Base-by-base conservation (phyloP, 53 echinoderm and acorn worm species). In the Temnopleurus reevesii region DNA sequence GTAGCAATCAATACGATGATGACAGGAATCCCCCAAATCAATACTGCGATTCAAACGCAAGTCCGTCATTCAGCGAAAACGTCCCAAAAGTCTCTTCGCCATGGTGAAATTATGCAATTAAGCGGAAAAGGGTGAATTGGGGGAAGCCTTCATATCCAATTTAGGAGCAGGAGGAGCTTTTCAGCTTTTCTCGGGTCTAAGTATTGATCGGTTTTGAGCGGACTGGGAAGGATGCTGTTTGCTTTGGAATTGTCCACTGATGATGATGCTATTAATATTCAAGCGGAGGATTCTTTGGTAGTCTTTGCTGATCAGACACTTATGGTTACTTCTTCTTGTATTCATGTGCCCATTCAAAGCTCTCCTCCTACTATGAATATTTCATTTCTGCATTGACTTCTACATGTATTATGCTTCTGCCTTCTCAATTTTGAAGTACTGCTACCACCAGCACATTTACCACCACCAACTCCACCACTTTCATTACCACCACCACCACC, bases 221-320 rank as follows among this genome's bases (percentile, higher is more conserved):
- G 33, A 49, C 28, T 26, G 35, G 47, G 55, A 55, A 55, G 55
- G 41, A 26, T 13, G 18, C 33, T 83, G 55, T 83, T 83, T 83
- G 23, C 83, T 31, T 36, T 53, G 55, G 55, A 83, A 83, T 83
- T 36, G 83, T 53, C 83, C 29, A 6, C 49, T 55, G 83, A 83
- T 83, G 83, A 83, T 83, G 83, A 83, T 83, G 83, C 35, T 55
- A 83, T 83, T 83, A 83, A 83, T 53, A 83, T 83, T 36, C 47
- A 13, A 54, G 35, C 53, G 4, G 57, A 49, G 25, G 10, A 8
- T 5, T 2, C 55, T 55, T 38, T 5, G n/a, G 54, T 83, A 83
- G 83, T 83, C 83, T 83, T 33, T 19, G 38, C 83, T 53, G 18
- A 17, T 5, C 83, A 83, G 83, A 55, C 83, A n/a, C n/a, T n/a